Evolutionary conservation across 1,140 invertebrate genomes (phyloP), one percentile per base, ranked within the genome.

Genomic region (Pogonus chalceus): DNA sequence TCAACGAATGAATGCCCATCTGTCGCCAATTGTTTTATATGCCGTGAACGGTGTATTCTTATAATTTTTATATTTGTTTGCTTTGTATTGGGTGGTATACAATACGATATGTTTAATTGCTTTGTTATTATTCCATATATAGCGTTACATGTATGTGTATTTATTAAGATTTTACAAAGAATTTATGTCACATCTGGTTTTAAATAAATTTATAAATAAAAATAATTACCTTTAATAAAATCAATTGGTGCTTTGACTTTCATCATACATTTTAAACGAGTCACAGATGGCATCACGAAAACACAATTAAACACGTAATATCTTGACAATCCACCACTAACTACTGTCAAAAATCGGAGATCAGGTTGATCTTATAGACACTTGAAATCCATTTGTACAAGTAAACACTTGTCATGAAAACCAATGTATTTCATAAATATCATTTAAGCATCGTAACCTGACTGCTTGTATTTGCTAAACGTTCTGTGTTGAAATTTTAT

Each of bases 301-400:
- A 31, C 4, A 7, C 26, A 31, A 4, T 16, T 43, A 16, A 9
- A 3, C 18, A 43, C 37, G 18, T 18, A 18, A 43, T 16, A 43
- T 10, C 18, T 18, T 43, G 9, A 18, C 37, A 12, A 31, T 31
- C 37, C 18, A 43, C n/a, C n/a, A n/a, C n/a, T n/a, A n/a, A n/a
- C n/a, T n/a, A 43, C 37, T 43, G 37, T 43, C 37, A 43, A 43
- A 43, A 7, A 31, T 18, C 18, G 18, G 18, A 43, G 9, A 43
- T 9, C 37, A 43, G 37, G 37, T 43, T 43, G 7, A 43, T 43
- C 37, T 43, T 43, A 43, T 43, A 43, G 7, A 43, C 9, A 43
- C 37, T 14, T 18, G 18, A 16, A 43, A 7, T 12, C 9, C 18
- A 43, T 43, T 3, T 3, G 18, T 4, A 4, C 37, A 43, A 16